Conservation (phyloP, 2,113 vertebrate species). For the Phylloscopus whistleri region DNA sequence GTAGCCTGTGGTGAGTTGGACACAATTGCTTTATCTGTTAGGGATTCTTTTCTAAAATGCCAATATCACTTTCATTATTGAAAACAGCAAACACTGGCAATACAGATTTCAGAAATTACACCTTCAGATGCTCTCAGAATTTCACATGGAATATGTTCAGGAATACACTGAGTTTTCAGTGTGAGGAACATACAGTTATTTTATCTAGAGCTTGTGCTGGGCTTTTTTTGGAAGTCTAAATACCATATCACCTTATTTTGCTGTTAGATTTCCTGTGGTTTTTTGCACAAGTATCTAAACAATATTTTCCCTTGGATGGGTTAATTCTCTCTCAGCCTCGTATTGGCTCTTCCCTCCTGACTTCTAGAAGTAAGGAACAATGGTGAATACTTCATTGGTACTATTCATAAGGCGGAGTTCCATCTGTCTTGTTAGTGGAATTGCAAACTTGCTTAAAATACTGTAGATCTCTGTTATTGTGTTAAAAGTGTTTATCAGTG, state of each 20-base stretch:
- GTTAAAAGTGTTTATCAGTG: background rate
- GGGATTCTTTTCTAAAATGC: background rate
- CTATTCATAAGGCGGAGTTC: background rate
- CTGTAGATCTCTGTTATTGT: background rate
- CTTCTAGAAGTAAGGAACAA: background rate
- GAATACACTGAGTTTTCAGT: background rate
- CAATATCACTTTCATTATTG: background rate
- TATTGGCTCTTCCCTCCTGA: background rate
- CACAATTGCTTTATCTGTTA: background rate
- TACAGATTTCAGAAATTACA: background rate
- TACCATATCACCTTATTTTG: background rate
- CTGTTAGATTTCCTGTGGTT: background rate
- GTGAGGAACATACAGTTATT: background rate
- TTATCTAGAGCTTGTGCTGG: background rate
- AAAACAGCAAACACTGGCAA: background rate
- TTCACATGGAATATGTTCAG: background rate
- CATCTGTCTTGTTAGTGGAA: background rate
- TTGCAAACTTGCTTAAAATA: background rate
- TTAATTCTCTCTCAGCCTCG: background rate
- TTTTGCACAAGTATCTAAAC: background rate
- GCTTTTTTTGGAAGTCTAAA: background rate
- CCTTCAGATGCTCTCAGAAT: background rate
- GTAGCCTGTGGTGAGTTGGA: background rate
- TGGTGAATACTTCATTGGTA: background rate
- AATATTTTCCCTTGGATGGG: background rate